Conservation (phyloP, 2,113 vertebrate species). For the Rhea pennata region DNA sequence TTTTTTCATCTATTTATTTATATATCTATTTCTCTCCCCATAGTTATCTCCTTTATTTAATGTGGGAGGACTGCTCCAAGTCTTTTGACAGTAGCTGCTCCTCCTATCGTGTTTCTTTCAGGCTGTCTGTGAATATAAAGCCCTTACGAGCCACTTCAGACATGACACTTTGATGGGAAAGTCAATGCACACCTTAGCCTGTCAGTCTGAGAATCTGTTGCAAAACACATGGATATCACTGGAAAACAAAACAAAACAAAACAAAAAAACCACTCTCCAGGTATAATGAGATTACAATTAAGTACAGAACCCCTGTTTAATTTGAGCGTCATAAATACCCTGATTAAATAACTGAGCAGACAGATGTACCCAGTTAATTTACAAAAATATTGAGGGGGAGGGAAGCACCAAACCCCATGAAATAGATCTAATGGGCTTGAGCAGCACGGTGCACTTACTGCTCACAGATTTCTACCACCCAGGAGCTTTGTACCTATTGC, state of each 20-base stretch:
- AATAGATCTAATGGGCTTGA: neutral
- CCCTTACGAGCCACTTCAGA: neutral
- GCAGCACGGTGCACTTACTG: rapidly evolving
- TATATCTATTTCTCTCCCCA: neutral
- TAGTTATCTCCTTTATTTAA: neutral
- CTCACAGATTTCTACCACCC: neutral
- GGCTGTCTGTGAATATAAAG: neutral
- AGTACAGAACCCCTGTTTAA: neutral
- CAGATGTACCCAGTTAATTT: neutral
- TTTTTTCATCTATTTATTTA: neutral
- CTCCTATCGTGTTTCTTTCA: neutral
- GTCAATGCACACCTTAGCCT: neutral
- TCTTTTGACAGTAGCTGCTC: neutral
- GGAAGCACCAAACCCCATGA: no score
- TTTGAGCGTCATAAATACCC: neutral
- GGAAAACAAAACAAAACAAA: neutral
- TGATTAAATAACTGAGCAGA: neutral
- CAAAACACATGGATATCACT: neutral
- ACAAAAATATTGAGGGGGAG: neutral
- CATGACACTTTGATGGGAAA: neutral
- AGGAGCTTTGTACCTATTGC: rapidly evolving
- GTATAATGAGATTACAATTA: neutral
- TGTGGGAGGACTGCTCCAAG: neutral
- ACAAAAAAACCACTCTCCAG: neutral
- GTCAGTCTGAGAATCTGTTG: neutral